A percentile compares a stretch with the other conserved stretches of the same genome.
Evolutionary conservation across 2,797 vertebrate genomes (phyloP).

Genomic region (Diplodus puntazzo): DNA sequence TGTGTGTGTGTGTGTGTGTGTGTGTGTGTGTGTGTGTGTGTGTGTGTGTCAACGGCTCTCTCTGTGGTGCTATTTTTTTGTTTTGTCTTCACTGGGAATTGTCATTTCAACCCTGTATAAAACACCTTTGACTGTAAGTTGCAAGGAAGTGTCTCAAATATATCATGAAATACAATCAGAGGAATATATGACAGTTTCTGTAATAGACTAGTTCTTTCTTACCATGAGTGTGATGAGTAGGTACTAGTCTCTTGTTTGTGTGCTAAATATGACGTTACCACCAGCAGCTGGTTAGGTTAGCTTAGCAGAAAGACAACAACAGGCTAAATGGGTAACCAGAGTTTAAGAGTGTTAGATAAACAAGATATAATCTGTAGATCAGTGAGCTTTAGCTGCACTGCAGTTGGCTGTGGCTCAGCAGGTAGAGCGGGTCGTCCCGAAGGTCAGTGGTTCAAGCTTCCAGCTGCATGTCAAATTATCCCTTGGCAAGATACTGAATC

Average conservation of each 20-base stretch:
- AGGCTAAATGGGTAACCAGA: background rate
- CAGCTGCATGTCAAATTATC: too few relatives aligned
- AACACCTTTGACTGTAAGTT: background rate
- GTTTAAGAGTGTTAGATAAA: background rate
- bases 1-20: background rate
- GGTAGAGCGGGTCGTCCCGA: too few relatives aligned
- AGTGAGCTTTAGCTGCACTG: background rate
- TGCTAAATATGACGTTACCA: background rate
- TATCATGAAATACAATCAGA: background rate
- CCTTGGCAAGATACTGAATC: too few relatives aligned
- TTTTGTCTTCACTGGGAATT: slow-evolving; percentile 10
- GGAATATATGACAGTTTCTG: background rate
- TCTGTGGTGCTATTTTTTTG: background rate
- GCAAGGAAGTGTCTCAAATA: background rate
- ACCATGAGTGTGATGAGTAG: background rate
- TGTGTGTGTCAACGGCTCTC: slow-evolving; percentile 1
- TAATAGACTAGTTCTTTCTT: background rate
- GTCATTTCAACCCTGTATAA: background rate
- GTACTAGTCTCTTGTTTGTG: background rate
- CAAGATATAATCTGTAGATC: background rate
- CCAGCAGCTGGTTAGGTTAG: background rate
- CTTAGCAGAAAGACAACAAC: background rate
- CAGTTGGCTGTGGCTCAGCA: too few relatives aligned
- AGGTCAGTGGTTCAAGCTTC: too few relatives aligned
- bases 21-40: too few relatives aligned